Conservation (phyloP, 2,888 invertebrate genomes). For the Epinotia nisella region DNA sequence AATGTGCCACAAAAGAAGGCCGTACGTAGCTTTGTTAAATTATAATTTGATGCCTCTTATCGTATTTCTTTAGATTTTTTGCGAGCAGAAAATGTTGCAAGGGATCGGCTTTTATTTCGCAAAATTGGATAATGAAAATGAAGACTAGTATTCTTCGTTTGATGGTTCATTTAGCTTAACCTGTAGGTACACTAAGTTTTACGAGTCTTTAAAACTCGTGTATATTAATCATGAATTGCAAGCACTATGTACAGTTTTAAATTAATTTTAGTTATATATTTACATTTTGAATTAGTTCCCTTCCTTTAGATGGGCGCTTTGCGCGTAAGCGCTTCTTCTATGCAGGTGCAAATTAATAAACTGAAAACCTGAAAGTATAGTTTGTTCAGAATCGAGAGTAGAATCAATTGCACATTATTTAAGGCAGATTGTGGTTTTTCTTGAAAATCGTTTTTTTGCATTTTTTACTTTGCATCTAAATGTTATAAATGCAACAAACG, state of each 20-base stretch:
- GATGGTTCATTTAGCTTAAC: background rate
- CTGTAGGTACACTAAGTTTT: background rate
- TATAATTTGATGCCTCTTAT: constrained; percentile 83
- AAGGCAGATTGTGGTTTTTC: no score
- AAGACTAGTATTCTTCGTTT: background rate
- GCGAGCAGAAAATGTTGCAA: constrained; percentile 20
- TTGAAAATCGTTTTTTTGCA: no score
- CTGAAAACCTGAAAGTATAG: no score
- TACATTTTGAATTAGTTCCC: no score
- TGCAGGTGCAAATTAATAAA: no score
- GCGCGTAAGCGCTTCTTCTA: no score
- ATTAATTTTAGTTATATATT: background rate
- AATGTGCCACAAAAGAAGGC: constrained; percentile 80
- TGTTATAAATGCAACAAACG: no score
- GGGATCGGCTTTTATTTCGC: constrained; percentile 36
- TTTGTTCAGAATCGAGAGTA: no score
- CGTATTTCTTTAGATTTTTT: constrained; percentile 61
- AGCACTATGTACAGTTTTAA: no score
- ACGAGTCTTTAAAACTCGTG: background rate
- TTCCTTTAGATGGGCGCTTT: no score
- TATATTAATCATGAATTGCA: background rate
- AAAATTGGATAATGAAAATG: constrained; percentile 3
- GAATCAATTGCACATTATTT: no score
- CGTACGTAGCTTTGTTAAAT: constrained; percentile 80
- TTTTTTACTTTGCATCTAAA: no score